These are phyloP conservation scores for Octopus bimaculoides DNA, from an alignment of 1,140 invertebrate species.

Conservation along the genomic window DNA sequence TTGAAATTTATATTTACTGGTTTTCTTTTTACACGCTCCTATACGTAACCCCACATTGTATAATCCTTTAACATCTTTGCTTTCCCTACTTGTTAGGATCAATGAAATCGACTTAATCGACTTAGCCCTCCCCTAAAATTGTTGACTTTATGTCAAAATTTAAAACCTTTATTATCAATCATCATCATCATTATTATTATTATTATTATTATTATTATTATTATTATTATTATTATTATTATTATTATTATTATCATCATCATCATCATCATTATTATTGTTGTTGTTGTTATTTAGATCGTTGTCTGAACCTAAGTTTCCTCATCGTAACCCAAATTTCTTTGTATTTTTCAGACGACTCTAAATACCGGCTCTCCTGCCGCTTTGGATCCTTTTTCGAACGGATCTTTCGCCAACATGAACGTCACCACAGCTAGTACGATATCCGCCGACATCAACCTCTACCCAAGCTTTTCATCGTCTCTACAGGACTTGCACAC, in stretches of 20 bases:
- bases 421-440: not conserved
- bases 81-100: no score
- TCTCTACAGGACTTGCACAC: constrained; percentile 38
- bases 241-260: not conserved
- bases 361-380: constrained; percentile 10
- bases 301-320: not conserved
- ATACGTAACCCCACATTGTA: no score
- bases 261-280: not conserved
- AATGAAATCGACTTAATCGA: no score
- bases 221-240: not conserved
- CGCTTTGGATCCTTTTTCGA: constrained; percentile 11
- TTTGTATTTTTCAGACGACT: constrained; percentile 14
- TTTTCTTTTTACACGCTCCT: no score
- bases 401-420: constrained; percentile 7
- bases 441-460: constrained; percentile 13
- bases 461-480: constrained; percentile 26
- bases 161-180: not conserved
- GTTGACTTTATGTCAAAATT: not conserved
- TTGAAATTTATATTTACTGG: no score
- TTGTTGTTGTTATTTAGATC: not conserved
- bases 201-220: not conserved
- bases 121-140: no score
- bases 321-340: not conserved
- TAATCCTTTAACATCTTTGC: no score
- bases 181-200: not conserved